A percentile compares a stretch with the other conserved stretches of the same genome.
These are phyloP conservation scores for Incurvaria masculella DNA, from an alignment of 2,888 invertebrate species.

Conservation along the genomic window DNA sequence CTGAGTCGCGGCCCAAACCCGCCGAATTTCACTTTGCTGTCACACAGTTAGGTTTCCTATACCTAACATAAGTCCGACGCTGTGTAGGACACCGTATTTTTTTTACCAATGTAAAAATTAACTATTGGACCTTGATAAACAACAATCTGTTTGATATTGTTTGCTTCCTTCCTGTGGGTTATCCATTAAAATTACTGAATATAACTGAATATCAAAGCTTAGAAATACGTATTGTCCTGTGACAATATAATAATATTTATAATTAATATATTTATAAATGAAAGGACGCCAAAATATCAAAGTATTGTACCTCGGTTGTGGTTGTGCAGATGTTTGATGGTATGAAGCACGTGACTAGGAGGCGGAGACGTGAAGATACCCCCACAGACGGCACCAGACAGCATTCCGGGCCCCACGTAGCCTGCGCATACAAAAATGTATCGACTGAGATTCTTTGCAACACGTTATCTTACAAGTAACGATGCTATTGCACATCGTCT, in stretches of 20 bases:
- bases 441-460: conserved; percentile 3
- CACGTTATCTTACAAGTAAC: background rate
- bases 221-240: background rate
- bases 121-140: no score
- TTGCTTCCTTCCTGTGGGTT: no score
- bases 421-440: conserved; percentile 44
- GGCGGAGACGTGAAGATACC: conserved; percentile 78
- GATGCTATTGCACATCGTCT: background rate
- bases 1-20: no score
- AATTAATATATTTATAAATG: background rate
- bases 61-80: no score
- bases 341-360: conserved; percentile 61
- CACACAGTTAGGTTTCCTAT: no score
- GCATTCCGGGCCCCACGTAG: conserved; percentile 76
- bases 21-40: no score
- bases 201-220: no score
- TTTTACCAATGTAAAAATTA: no score
- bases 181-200: no score
- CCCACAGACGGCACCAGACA: conserved; percentile 74
- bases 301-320: conserved; percentile 51
- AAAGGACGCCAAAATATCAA: conserved; percentile 7
- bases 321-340: conserved; percentile 57
- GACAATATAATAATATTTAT: background rate
- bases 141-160: no score
- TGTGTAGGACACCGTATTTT: no score